Evolutionary conservation across 2,113 vertebrate species (phyloP).

Genomic region (Pseudorasbora parva): DNA sequence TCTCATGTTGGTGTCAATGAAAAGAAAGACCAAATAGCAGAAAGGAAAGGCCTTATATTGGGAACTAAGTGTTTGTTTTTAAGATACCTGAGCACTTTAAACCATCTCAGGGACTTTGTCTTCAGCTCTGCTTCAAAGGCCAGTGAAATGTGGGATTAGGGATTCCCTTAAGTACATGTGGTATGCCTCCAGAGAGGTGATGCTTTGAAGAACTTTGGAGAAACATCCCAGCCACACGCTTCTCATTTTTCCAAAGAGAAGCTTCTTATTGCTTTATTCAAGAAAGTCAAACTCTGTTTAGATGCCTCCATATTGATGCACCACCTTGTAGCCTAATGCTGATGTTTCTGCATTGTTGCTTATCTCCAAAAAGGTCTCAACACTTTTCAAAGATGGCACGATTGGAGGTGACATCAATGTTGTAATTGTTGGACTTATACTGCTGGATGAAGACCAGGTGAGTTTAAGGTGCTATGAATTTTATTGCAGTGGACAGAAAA

Average conservation of each 20-base stretch:
- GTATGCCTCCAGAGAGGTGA: not conserved
- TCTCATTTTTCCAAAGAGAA: slow-evolving; percentile 16
- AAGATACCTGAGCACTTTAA: slow-evolving; percentile 36
- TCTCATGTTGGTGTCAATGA: not conserved
- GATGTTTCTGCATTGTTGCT: not conserved
- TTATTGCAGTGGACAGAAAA: not conserved
- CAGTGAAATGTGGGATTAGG: slow-evolving; percentile 1
- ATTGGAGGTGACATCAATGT: slow-evolving; percentile 91
- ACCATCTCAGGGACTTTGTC: not conserved
- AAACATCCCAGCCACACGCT: not conserved
- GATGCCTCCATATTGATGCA: not conserved
- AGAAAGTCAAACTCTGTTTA: not conserved
- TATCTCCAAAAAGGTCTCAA: slow-evolving; percentile 79
- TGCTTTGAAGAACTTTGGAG: not conserved
- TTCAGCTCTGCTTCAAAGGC: slow-evolving; percentile 22
- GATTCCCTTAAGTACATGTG: slow-evolving; percentile 15
- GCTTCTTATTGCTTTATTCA: not conserved
- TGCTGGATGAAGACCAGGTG: slow-evolving; percentile 90
- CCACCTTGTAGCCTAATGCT: not conserved
- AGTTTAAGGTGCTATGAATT: not conserved
- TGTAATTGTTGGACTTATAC: slow-evolving; percentile 85
- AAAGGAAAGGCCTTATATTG: slow-evolving; percentile 8
- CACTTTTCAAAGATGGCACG: slow-evolving; percentile 88
- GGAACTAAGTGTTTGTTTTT: slow-evolving; percentile 2
- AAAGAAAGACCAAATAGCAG: slow-evolving; percentile 26